Evolutionary conservation across 2,888 invertebrate genomes (phyloP).

Genomic region (Chaitophorus viminalis): DNA sequence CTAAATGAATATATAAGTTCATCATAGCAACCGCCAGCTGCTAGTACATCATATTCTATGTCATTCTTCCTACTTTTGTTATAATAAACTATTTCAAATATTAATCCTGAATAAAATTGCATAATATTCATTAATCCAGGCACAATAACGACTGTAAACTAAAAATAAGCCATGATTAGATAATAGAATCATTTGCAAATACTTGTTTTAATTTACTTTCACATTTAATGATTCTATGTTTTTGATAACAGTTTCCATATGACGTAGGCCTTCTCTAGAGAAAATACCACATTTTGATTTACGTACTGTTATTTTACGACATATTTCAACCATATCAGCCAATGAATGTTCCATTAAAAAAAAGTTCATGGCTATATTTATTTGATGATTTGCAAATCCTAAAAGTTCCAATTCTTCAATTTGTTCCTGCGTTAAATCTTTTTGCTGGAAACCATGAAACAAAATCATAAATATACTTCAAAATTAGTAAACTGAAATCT

Average conservation of each 20-base stretch:
- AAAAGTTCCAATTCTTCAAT: conserved; percentile 46
- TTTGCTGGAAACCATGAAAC: conserved; percentile 9
- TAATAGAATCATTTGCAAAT: conserved; percentile 11
- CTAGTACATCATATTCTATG: conserved; percentile 77
- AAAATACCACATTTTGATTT: conserved; percentile 59
- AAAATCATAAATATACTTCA: background rate
- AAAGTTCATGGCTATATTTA: conserved; percentile 52
- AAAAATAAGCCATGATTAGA: conserved; percentile 64
- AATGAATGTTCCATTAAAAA: conserved; percentile 49
- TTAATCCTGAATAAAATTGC: conserved; percentile 75
- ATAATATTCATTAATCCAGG: conserved; percentile 74
- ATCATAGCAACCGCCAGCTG: conserved; percentile 92
- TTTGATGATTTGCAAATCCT: conserved; percentile 59
- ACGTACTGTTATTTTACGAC: conserved; percentile 43
- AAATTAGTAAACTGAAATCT: background rate
- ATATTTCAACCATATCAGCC: conserved; percentile 35
- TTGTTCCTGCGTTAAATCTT: conserved; percentile 38
- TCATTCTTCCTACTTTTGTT: conserved; percentile 71
- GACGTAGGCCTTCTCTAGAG: conserved; percentile 30
- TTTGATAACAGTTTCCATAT: conserved; percentile 46
- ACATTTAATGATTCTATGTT: conserved; percentile 42
- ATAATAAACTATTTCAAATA: conserved; percentile 76
- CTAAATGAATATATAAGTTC: conserved; percentile 79
- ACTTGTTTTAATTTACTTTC: conserved; percentile 11
- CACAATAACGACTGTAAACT: conserved; percentile 74